These are phyloP conservation scores for Florisuga fusca DNA, from an alignment of 2,797 vertebrate species.

Conservation along the genomic window DNA sequence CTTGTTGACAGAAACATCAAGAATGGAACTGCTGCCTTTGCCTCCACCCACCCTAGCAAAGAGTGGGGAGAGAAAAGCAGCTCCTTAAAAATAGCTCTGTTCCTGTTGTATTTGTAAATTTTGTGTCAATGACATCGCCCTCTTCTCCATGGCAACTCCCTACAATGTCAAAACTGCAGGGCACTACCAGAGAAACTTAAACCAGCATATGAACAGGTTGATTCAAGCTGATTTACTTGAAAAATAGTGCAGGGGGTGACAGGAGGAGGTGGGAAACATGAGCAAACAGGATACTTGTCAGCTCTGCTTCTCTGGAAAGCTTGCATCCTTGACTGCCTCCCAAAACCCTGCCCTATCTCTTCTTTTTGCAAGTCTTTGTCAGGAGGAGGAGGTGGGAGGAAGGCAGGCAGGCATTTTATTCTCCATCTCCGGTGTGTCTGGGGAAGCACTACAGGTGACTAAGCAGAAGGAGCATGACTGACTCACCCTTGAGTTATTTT, in stretches of 20 bases:
- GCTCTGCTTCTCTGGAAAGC: background rate
- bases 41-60: conserved; percentile 55
- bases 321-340: background rate
- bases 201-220: conserved; percentile 61
- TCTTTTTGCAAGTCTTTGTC: background rate
- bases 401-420: conserved; percentile 37
- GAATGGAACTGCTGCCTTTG: conserved; percentile 50
- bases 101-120: conserved; percentile 82
- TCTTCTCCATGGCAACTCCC: conserved; percentile 84
- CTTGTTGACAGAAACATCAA: conserved; percentile 51
- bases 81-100: conserved; percentile 80
- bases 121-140: conserved; percentile 82
- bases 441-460: conserved; percentile 77
- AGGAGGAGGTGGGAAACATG: background rate
- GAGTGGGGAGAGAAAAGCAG: conserved; percentile 38
- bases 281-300: background rate
- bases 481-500: conserved; percentile 72
- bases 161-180: conserved; percentile 78
- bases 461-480: conserved; percentile 74
- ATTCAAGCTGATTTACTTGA: conserved; percentile 70
- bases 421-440: conserved; percentile 33
- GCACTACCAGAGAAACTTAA: conserved; percentile 70
- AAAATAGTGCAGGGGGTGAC: background rate
- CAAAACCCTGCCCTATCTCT: background rate
- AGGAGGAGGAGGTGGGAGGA: conserved; percentile 43